Evolutionary conservation across 1,140 invertebrate genomes (phyloP).

Genomic region (Drosophila mauritiana): DNA sequence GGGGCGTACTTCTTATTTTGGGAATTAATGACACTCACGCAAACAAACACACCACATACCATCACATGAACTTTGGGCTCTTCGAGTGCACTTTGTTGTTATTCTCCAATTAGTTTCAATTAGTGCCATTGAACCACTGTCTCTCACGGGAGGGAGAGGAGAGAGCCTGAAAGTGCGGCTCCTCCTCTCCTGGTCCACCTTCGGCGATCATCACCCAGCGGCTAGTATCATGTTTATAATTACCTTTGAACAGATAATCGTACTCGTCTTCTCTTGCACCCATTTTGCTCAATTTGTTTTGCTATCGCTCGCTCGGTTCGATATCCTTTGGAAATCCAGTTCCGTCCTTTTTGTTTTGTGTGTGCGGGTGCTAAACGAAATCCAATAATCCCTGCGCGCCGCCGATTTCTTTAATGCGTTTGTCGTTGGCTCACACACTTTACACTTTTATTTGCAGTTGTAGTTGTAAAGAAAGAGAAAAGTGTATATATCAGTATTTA

Average conservation of each 20-base stretch:
- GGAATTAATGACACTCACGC: conserved; percentile 44
- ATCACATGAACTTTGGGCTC: conserved; percentile 32
- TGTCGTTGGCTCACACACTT: conserved; percentile 73
- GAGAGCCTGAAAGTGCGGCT: conserved; percentile 23
- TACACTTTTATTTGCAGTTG: conserved; percentile 77
- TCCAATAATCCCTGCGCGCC: conserved; percentile 77
- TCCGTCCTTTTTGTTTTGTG: conserved; percentile 49
- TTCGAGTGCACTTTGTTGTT: conserved; percentile 62
- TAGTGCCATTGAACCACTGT: conserved; percentile 68
- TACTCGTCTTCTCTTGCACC: conserved; percentile 99
- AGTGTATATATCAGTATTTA: conserved; percentile 64
- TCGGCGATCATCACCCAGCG: conserved; percentile 17
- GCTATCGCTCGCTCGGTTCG: conserved; percentile 43
- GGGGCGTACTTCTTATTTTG: conserved; percentile 62
- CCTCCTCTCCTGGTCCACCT: conserved; percentile 5
- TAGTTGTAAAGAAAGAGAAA: conserved; percentile 78
- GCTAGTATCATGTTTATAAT: conserved; percentile 68
- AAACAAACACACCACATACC: conserved; percentile 22
- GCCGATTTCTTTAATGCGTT: conserved; percentile 75
- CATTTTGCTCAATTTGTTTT: conserved; percentile 87
- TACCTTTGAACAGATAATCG: conserved; percentile 99
- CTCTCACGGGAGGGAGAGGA: conserved; percentile 29
- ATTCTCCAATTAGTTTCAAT: conserved; percentile 78
- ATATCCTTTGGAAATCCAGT: conserved; percentile 19
- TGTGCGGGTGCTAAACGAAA: conserved; percentile 56